Conservation (phyloP, 2,113 vertebrate genomes). For the Natator depressus region DNA sequence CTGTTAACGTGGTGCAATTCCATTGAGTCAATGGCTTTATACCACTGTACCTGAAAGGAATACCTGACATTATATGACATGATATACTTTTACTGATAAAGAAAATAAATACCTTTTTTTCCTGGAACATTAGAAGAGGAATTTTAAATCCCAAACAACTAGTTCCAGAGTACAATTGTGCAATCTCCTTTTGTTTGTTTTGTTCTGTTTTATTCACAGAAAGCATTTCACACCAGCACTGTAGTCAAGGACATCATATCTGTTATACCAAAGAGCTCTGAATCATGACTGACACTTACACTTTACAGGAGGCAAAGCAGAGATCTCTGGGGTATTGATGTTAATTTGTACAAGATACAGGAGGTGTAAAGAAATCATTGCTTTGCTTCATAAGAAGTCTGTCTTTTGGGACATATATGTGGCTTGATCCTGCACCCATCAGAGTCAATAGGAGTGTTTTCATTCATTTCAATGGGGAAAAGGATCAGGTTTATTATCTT, state of each 20-base stretch:
- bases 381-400: not conserved
- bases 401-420: not conserved
- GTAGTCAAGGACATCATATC: not conserved
- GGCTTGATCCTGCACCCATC: not conserved
- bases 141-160: not conserved
- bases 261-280: not conserved
- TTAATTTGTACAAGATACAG: not conserved
- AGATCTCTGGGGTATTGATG: not conserved
- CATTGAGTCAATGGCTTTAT: not conserved
- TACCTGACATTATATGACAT: not conserved
- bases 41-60: not conserved
- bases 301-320: not conserved
- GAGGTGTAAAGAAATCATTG: not conserved
- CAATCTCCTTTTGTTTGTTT: not conserved
- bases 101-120: not conserved
- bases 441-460: not conserved
- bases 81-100: not conserved
- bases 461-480: not conserved
- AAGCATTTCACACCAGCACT: constrained; percentile 1
- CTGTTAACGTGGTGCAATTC: not conserved
- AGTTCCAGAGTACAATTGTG: not conserved
- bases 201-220: constrained; percentile 6
- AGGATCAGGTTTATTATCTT: not conserved
- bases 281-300: not conserved
- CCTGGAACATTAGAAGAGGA: constrained; percentile 8